Base-by-base conservation (phyloP, 2,797 vertebrate genomes). In the Parauchenoglanis punctatus region DNA sequence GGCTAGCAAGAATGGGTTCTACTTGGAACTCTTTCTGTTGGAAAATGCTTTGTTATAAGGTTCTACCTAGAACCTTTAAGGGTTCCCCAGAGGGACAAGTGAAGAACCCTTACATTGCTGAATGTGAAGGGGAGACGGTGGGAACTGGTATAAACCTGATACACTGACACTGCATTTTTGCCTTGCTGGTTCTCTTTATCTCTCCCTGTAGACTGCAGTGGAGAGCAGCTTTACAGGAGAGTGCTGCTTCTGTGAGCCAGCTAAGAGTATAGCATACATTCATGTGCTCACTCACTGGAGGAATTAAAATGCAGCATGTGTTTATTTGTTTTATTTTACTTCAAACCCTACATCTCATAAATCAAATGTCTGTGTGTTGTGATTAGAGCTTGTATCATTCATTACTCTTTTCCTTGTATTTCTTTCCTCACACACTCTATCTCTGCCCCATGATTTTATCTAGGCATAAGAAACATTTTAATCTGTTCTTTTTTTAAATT, bases 291-390 rank as follows among this genome's bases (percentile, higher is more conserved):
- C 65, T 73, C 46, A 84, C 77, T 81, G 65, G 44, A 83, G 65
- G 12, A 65, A 80, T 83, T 85, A 70, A 85, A 77, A 77, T 84
- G 77, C 68, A 23, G 7, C 68, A 65, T n/a, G n/a, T 83, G n/a
- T 84, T 59, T 87, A n/a, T 70, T 72, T 81, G 58, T 87, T 58
- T 80, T 76, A 81, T 61, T 85, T 88, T 76, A 76, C 87, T 72
- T 85, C 28, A 87, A 59, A 35, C 44, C n/a, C 75, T n/a, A 59
- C 35, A 52, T 61, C 72, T n/a, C 75, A 35, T 46, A 44, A 85
- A 88, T 82, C 68, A 81, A 52, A 81, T 28, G 23, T 80, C 44
- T 65, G 67, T 59, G 8, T 70, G 65, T 63, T 85, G 65, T 46
- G 65, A 84, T 70, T 80, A 70, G 63, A 78, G 35, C 81, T 68